Base-by-base conservation (phyloP, 2,888 invertebrate genomes). In the Drosophila pseudotakahashii region DNA sequence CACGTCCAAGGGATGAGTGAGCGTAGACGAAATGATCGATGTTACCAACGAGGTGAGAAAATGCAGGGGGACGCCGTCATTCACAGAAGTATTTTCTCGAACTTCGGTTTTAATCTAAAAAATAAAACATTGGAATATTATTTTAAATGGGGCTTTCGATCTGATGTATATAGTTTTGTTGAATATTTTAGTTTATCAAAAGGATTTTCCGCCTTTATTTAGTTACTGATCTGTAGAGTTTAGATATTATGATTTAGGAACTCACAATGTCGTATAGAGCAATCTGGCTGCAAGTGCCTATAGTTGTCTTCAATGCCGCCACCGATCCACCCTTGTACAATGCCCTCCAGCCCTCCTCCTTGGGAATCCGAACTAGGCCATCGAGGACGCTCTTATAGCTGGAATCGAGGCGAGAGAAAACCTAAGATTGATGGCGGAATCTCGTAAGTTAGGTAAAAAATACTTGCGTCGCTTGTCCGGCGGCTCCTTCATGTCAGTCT, bases 241-340 rank as follows among this genome's bases (percentile, higher is more conserved):
- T 11, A 4, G 11, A 34, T 34, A 11, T 5, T 11, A 6, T 1
- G 7, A 19, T 3, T 42, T 2, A 11, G 6, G 7, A 19, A 63
- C 41, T 63, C 5, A 79, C 79, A 11, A 75, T 74, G 42, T 80
- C 82, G 39, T 80, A 80, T 6, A 75, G 51, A 0, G 73, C 82
- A 7, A 80, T 72, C 36, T 80, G 79, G 0, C 75, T 77, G 16
- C 63, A 63, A 13, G 73, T 77, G 7, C 75, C 73, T 9, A 79
- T 44, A 0, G 71, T 59, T 4, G 79, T 36, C 34, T 80, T 80
- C 0, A 80, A 26, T 0, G 67, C 57, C 0, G 82, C 67, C 3
- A 77, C 61, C 2, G 34, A 19, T 3, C 72, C 74, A 0, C 79
- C 79, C 13, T 41, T 66, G 16, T 79, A 79, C 0, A 81, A 11